Conservation (phyloP, 2,797 vertebrate genomes). For the Myotis vivesi region DNA sequence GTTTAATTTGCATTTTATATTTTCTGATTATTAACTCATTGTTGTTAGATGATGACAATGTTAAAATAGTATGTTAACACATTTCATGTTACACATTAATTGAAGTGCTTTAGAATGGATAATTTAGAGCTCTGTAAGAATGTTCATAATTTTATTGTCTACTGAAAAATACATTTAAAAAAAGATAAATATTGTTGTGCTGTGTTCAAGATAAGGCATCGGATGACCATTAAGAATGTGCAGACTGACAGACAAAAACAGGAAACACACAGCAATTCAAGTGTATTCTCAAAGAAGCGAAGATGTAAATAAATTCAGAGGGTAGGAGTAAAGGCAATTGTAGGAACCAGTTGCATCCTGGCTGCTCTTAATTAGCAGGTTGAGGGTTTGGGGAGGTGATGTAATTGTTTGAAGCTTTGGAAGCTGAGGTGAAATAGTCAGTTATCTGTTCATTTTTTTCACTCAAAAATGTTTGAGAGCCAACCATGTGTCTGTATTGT, state of each 20-base stretch:
- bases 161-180: background rate
- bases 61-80: background rate
- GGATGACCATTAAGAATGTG: background rate
- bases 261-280: background rate
- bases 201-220: background rate
- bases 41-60: constrained; percentile 9
- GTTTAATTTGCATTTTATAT: constrained; percentile 39
- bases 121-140: background rate
- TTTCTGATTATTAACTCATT: constrained; percentile 26
- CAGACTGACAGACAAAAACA: constrained; percentile 18
- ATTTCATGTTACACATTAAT: constrained; percentile 6
- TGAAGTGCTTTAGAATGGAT: background rate
- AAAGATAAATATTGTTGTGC: constrained; percentile 8
- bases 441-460: background rate
- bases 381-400: background rate
- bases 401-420: background rate
- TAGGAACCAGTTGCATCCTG: background rate
- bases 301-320: background rate
- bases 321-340: background rate
- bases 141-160: constrained; percentile 3
- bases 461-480: background rate
- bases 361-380: background rate
- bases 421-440: background rate
- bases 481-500: background rate
- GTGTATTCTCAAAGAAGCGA: constrained; percentile 13